These are phyloP conservation scores for Catostomus latipinnis DNA, from an alignment of 2,797 vertebrate species.

Conservation along the genomic window DNA sequence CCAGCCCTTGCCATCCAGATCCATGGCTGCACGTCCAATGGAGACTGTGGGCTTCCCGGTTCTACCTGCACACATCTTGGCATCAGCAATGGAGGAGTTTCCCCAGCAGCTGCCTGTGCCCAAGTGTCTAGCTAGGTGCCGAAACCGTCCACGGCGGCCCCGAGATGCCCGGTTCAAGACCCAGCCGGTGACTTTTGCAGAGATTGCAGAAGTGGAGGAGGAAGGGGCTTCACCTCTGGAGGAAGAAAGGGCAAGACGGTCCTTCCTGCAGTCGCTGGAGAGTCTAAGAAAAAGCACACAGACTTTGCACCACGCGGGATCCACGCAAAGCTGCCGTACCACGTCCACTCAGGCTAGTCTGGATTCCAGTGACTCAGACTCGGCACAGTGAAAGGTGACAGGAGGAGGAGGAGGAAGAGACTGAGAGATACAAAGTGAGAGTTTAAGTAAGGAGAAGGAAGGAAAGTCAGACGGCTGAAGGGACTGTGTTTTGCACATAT, in stretches of 20 bases:
- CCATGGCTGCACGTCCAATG: constrained; percentile 84
- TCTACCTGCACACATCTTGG: constrained; percentile 85
- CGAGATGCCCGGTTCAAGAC: constrained; percentile 96
- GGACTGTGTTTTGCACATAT: constrained; percentile 46
- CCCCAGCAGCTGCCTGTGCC: constrained; percentile 88
- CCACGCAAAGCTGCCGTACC: constrained; percentile 57
- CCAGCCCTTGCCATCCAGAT: constrained; percentile 33
- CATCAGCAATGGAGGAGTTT: constrained; percentile 88
- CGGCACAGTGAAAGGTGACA: constrained; percentile 80
- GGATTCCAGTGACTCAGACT: constrained; percentile 97
- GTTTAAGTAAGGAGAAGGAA: background rate
- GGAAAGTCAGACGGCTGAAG: constrained; percentile 16
- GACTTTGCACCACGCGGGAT: constrained; percentile 77
- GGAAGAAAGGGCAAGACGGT: constrained; percentile 92
- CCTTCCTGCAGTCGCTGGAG: constrained; percentile 95
- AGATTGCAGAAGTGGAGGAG: constrained; percentile 98
- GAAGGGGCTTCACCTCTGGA: constrained; percentile 93
- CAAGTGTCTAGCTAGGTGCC: constrained; percentile 77
- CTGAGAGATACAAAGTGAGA: too few species aligned
- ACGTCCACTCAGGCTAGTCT: constrained; percentile 84
- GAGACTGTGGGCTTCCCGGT: constrained; percentile 86
- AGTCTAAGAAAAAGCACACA: constrained; percentile 93
- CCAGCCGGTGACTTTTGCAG: constrained; percentile 97
- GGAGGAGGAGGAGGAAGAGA: too few species aligned
- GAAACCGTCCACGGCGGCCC: constrained; percentile 84